These are phyloP conservation scores for Baronia brevicornis DNA, from an alignment of 2,888 invertebrate species.

Conservation along the genomic window DNA sequence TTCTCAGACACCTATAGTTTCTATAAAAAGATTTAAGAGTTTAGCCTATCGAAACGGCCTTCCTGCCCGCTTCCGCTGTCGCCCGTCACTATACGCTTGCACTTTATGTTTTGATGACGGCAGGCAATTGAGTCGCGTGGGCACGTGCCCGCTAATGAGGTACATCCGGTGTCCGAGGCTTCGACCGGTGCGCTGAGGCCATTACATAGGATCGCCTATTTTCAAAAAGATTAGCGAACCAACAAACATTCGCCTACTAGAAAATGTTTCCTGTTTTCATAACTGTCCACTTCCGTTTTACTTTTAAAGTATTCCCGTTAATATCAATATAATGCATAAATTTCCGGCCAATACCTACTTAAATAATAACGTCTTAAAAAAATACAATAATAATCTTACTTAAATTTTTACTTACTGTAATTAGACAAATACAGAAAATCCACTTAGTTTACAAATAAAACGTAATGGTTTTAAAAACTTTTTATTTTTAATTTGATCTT, in stretches of 20 bases:
- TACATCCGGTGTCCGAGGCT: constrained; percentile 6
- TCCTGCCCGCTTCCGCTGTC: constrained; percentile 5
- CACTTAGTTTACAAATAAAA: too few species aligned
- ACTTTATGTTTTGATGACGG: constrained; percentile 5
- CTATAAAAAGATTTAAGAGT: too few species aligned
- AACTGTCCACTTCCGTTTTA: constrained; percentile 9
- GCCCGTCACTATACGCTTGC: neutral
- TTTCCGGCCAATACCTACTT: neutral
- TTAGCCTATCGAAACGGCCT: neutral
- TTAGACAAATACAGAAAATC: too few species aligned
- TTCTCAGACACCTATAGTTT: too few species aligned
- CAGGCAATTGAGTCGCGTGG: constrained; percentile 10
- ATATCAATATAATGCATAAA: too few species aligned
- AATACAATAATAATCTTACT: too few species aligned
- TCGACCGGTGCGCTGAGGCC: neutral
- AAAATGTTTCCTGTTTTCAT: constrained; percentile 8
- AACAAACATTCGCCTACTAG: constrained; percentile 9
- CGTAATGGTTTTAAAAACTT: too few species aligned
- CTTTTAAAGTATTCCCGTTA: neutral
- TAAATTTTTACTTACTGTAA: too few species aligned
- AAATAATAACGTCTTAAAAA: too few species aligned
- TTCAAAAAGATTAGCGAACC: constrained; percentile 6
- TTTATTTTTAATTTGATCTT: too few species aligned
- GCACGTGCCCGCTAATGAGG: constrained; percentile 10
- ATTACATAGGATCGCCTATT: neutral